These are phyloP conservation scores for Sebastes taczanowskii DNA, from an alignment of 2,797 vertebrate species.

Conservation along the genomic window DNA sequence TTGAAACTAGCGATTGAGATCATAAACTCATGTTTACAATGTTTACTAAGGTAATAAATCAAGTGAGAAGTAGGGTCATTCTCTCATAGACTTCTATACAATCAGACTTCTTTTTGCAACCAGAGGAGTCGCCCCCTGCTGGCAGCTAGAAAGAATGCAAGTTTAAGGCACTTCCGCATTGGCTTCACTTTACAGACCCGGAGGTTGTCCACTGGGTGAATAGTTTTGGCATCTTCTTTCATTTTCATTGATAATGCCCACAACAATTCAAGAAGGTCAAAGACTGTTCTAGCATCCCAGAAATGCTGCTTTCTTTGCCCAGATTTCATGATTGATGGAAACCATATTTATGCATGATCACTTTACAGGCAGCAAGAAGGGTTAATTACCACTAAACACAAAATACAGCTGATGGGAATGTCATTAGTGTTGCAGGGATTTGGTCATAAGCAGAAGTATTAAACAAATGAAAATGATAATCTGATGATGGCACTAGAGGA, in stretches of 20 bases:
- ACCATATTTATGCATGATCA: not conserved
- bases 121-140: no score
- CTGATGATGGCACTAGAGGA: not conserved
- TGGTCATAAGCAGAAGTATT: not conserved
- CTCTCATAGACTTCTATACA: no score
- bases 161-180: no score
- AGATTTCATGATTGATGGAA: slow-evolving; percentile 11
- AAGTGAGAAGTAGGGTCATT: no score
- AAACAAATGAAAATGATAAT: not conserved
- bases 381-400: not conserved
- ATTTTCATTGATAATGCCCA: not conserved
- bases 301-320: not conserved
- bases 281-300: not conserved
- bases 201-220: no score
- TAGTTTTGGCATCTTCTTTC: not conserved
- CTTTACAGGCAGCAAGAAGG: not conserved
- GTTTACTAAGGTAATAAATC: no score
- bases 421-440: not conserved
- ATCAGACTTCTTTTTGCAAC: no score
- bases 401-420: not conserved
- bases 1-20: no score
- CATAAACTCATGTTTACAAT: no score
- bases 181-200: no score
- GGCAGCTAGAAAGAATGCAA: no score
- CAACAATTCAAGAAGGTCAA: no score